Evolutionary conservation across 2,113 vertebrate genomes (phyloP), one percentile per base, ranked within the genome.

Genomic region (Grus americana): DNA sequence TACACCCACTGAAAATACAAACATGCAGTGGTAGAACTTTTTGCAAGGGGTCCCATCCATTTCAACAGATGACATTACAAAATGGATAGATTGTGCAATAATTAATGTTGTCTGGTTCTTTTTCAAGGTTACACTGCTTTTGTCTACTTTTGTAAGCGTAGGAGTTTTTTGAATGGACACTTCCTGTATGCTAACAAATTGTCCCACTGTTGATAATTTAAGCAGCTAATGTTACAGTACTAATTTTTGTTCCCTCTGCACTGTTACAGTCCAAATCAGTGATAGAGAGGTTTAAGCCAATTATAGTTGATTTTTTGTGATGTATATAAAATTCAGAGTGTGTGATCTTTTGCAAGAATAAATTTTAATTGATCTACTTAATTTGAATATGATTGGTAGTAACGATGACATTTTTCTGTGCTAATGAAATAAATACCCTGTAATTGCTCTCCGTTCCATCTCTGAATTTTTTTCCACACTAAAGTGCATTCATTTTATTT

Each of bases 401-500:
- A 68, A 36, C 20, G 47, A 9, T 26, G 17, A 21, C 34, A 12
- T 44, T 85, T 61, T 63, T 72, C 22, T 78, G 22, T 66, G 32
- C 54, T 58, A 23, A 16, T 62, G 32, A 44, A 81, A 57, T 52
- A 90, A 93, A 55, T 36, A 18, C 47, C 42, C 26, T 86, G 63
- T 29, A 66, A 38, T 62, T 70, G n/a, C 52, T 91, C 15, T 26
- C 13, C 3, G 2, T 86, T 80, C 24, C 29, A 52, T 29, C 57
- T 20, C 3, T 76, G 36, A 63, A 5, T 63, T 71, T 40, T 95
- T 93, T 88, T 49, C n/a, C n/a, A 30, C 42, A 36, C 38, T 97
- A 49, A 97, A 65, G 20, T 61, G 24, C 23, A 27, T 91, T 86
- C 32, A 23, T 97, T 95, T 95, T 89, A 23, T 90, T 92, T 96